phyloP scores from a whole-genome alignment of 2,888 invertebrate species.

The Amaurobius ferox region DNA sequence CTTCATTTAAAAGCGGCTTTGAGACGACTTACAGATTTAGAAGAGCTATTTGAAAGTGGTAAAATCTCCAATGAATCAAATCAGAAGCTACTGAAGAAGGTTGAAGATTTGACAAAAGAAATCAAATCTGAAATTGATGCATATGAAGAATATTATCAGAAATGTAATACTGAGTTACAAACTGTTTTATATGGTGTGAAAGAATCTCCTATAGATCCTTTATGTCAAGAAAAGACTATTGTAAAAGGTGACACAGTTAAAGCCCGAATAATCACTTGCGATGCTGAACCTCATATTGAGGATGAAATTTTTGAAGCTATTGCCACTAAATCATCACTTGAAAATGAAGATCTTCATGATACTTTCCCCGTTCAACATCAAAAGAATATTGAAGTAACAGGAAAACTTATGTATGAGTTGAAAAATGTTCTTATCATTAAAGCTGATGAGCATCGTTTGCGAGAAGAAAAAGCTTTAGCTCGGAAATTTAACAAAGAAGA shows the following conservation, averaged over 20 bases:
- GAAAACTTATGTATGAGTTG: conserved; percentile 41
- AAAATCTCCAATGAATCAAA: conserved; percentile 17
- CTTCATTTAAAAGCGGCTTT: conserved; percentile 60
- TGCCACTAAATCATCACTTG: background rate
- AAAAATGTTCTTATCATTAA: conserved; percentile 62
- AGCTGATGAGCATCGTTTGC: conserved; percentile 55
- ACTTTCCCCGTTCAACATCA: background rate
- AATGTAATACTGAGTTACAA: background rate
- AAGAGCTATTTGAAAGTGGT: conserved; percentile 20
- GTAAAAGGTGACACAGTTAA: background rate
- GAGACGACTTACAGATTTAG: conserved; percentile 26
- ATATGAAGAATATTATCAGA: background rate
- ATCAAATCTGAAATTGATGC: conserved; percentile 9
- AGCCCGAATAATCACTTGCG: conserved; percentile 27
- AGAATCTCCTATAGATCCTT: background rate
- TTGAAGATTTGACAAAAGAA: background rate
- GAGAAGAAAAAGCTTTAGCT: conserved; percentile 52
- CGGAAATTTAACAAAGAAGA: conserved; percentile 12
- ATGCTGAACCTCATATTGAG: conserved; percentile 40
- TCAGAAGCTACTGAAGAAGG: conserved; percentile 21
- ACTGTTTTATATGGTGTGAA: background rate
- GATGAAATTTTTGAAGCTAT: conserved; percentile 67
- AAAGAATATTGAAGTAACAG: conserved; percentile 27
- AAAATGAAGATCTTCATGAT: background rate
- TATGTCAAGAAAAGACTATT: background rate